These are phyloP conservation scores for Pagetopsis macropterus DNA, from an alignment of 2,797 vertebrate genomes.

Conservation along the genomic window DNA sequence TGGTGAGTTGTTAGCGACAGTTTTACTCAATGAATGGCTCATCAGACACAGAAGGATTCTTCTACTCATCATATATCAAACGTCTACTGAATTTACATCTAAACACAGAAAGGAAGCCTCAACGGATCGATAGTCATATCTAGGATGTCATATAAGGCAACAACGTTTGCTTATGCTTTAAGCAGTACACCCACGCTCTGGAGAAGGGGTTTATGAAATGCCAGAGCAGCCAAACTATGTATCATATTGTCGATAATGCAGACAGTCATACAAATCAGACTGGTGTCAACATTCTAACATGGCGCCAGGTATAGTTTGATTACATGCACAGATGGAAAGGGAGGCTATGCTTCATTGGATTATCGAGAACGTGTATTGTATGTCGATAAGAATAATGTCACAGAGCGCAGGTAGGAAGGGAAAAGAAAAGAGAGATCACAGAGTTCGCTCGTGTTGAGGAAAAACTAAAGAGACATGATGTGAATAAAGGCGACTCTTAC, in stretches of 20 bases:
- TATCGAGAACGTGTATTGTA: conserved; percentile 46
- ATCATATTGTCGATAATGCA: conserved; percentile 31
- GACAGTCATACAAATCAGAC: conserved; percentile 49
- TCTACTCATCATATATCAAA: conserved; percentile 2
- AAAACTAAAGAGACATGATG: neutral
- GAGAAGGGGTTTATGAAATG: conserved; percentile 20
- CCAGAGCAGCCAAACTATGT: conserved; percentile 32
- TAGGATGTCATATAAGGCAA: conserved; percentile 32
- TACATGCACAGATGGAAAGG: conserved; percentile 44
- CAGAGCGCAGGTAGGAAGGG: neutral
- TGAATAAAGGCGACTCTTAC: conserved; percentile 47
- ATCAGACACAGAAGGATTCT: conserved; percentile 44
- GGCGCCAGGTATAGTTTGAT: conserved; percentile 70
- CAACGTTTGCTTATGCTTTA: conserved; percentile 12
- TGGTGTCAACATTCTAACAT: conserved; percentile 49
- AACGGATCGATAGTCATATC: conserved; percentile 37
- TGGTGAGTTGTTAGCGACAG: conserved; percentile 20
- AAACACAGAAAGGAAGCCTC: neutral
- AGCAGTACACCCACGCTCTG: neutral
- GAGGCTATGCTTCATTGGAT: conserved; percentile 51
- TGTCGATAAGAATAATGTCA: conserved; percentile 34
- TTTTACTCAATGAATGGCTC: conserved; percentile 32
- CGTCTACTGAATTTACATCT: neutral
- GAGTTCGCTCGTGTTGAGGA: neutral
- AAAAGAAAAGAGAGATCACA: conserved; percentile 1